Evolutionary conservation across 2,797 vertebrate genomes (phyloP), one percentile per base, ranked within the genome.

Genomic region (Oreonectes daqikongensis): DNA sequence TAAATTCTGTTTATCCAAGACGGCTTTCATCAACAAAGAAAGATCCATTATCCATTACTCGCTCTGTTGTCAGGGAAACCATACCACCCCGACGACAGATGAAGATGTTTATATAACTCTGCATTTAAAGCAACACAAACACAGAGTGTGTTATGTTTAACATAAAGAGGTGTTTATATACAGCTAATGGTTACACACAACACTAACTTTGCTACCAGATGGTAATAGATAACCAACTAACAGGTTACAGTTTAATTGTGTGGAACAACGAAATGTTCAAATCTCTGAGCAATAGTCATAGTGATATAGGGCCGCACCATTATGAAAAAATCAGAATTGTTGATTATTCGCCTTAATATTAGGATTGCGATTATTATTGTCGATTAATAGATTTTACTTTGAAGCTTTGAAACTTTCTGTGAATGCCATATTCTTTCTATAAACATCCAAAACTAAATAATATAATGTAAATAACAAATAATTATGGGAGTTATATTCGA

Each of bases 21-120:
- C 75, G 67, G 28, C 75, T 79, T 78, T 78, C 74, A 82, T 78
- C 77, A 80, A 80, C 81, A 78, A 77, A 40, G 63, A 77, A 59
- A 57, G 28, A 81, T 57, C 79, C 71, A 82, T 85, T 77, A 81
- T 57, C 79, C 71, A 82, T 85, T 77, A 79, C 76, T 67, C 67
- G 59, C 63, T 61, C 82, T 63, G 80, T 85, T 84, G 77, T 80
- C 82, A 80, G 68, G 82, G 78, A 81, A 85, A 82, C 82, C 46
- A 66, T 70, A 72, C 78, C 26, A 48, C 72, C 46, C 60, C 42
- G 72, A 80, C 46, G 74, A 61, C 15, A 15, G 73, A 75, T 32
- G 55, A 61, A n/a, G 53, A 75, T 71, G 61, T 75, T 82, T 80
- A 72, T 44, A 52, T 70, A 61, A 61, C 63, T 44, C 17, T 18